phyloP scores from a whole-genome alignment of 2,888 invertebrate species.

The Imbricaverruca yamaguchii region DNA sequence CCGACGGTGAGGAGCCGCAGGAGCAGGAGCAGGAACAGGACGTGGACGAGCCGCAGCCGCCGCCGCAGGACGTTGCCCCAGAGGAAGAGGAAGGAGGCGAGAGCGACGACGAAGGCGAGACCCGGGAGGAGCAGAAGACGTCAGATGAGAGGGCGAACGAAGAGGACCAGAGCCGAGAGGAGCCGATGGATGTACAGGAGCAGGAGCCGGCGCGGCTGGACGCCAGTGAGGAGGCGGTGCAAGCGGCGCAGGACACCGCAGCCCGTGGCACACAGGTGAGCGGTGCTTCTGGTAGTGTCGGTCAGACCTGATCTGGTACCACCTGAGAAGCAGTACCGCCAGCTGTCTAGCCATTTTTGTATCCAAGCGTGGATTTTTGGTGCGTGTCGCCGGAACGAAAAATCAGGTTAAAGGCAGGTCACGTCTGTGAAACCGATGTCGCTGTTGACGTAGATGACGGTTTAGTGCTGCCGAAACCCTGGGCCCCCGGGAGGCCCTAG shows the following conservation, averaged over 20 bases:
- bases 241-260: slow-evolving; percentile 34
- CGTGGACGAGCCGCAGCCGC: slow-evolving; percentile 25
- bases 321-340: no score
- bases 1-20: neutral
- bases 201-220: slow-evolving; percentile 20
- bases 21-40: slow-evolving; percentile 37
- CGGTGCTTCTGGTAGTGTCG: neutral
- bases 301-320: neutral
- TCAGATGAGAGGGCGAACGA: slow-evolving; percentile 48
- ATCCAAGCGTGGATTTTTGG: no score
- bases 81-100: slow-evolving; percentile 46
- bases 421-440: no score
- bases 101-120: no score
- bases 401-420: no score
- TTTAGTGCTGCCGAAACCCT: no score
- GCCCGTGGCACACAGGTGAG: slow-evolving; percentile 16
- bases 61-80: slow-evolving; percentile 40
- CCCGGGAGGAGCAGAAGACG: slow-evolving; percentile 42
- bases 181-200: slow-evolving; percentile 38
- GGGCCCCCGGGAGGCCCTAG: no score
- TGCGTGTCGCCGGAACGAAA: no score
- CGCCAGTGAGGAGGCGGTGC: slow-evolving; percentile 30
- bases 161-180: slow-evolving; percentile 30
- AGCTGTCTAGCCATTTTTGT: no score
- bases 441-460: no score